Evolutionary conservation across 2,888 invertebrate genomes (phyloP).

Genomic region (Saturnia pavonia): DNA sequence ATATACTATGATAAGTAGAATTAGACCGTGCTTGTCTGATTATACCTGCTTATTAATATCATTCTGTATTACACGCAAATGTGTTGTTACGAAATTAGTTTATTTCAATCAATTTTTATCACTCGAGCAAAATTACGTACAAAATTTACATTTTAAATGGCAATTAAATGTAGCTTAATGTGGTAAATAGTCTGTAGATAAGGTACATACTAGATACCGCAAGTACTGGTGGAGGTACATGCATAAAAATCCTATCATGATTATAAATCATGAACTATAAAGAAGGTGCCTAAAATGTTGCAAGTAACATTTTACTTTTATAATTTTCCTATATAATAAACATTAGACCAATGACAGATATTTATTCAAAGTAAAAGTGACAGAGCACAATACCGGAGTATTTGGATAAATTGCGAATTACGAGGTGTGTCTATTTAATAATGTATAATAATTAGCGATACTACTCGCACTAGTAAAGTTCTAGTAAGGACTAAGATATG

Average conservation of each 20-base stretch:
- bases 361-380: not conserved
- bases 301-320: conserved; percentile 15
- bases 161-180: conserved; percentile 32
- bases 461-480: not conserved
- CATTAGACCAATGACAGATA: not conserved
- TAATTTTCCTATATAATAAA: not conserved
- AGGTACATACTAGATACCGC: conserved; percentile 30
- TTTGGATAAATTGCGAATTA: not conserved
- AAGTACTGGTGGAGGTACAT: conserved; percentile 32
- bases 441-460: not conserved
- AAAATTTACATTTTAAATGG: conserved; percentile 29
- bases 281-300: conserved; percentile 37
- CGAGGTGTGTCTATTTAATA: not conserved
- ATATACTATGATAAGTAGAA: not conserved
- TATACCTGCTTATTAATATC: conserved; percentile 17
- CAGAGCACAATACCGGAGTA: not conserved
- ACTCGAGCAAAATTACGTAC: conserved; percentile 30
- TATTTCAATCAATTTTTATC: conserved; percentile 8
- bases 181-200: conserved; percentile 16
- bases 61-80: conserved; percentile 22
- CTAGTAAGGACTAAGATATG: not conserved
- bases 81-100: conserved; percentile 29
- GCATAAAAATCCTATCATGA: conserved; percentile 48
- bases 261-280: conserved; percentile 32
- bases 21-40: not conserved